Base-by-base conservation (phyloP, 2,113 vertebrate genomes). In the Nycticorax nycticorax region DNA sequence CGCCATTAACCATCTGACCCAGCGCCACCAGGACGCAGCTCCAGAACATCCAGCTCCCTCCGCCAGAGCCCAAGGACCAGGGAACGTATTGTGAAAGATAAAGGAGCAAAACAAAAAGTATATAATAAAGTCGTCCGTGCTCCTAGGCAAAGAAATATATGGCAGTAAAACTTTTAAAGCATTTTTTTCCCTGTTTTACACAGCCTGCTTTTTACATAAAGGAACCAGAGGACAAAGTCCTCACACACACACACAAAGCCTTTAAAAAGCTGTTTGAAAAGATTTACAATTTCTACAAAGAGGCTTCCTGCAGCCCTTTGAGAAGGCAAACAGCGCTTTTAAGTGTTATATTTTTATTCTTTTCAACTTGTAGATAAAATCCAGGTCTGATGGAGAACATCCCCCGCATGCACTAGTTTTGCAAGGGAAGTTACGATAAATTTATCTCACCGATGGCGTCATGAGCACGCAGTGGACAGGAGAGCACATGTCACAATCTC, bases 261-360 rank as follows among this genome's bases (percentile, higher is more conserved):
- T 97, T 97, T 92, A 94, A 96, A 95, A 55, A 77, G n/a, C 30
- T 82, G 55, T 95, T 97, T 95, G 92, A 97, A 98, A 97, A 97
- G 75, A 89, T 93, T 91, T 80, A 96, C 74, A 96, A 32, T 96
- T 97, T 97, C 95, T 96, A 96, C 85, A 97, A 95, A 97, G 74
- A 97, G 96, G 63, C 91, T 84, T 97, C 93, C 91, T 85, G 88
- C 92, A 88, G 93, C 76, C 82, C 83, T 98, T 97, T 97, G 85
- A 97, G 94, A 92, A 94, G 93, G 85, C 87, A 88, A 97, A 96
- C 95, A 72, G 88, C 20, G 80, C 92, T 96, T 97, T 98, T 92
- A 97, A 97, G 87, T 91, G 35, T 1, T 77, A 63, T 66, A 93
- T 94, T 97, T 97, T 96, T 89, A 82, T 88, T 94, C 79, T 96